Evolutionary conservation across 1,140 invertebrate species (phyloP).

Genomic region (Orussus abietinus): DNA sequence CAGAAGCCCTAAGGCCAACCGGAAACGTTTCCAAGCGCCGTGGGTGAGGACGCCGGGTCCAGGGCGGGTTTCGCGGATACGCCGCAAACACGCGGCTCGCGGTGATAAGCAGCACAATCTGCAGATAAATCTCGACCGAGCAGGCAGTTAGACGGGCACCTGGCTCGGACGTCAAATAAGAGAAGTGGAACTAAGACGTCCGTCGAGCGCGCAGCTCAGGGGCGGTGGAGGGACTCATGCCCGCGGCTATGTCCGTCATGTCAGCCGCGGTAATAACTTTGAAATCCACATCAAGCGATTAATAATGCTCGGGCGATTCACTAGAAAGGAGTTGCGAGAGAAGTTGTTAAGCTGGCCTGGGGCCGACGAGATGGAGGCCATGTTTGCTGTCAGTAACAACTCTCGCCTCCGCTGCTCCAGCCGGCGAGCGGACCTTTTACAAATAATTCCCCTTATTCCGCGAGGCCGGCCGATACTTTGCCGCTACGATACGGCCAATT

Average conservation of each 20-base stretch:
- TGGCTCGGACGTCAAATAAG: constrained; percentile 35
- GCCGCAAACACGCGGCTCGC: too few relatives aligned
- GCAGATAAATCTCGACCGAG: background rate
- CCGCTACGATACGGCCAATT: constrained; percentile 17
- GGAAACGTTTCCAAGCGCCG: too few relatives aligned
- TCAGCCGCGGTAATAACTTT: constrained; percentile 43
- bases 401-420: constrained; percentile 23
- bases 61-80: too few relatives aligned
- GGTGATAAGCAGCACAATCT: constrained; percentile 1
- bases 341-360: constrained; percentile 37
- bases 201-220: too few relatives aligned
- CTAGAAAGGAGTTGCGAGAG: constrained; percentile 37
- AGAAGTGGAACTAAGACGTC: constrained; percentile 6
- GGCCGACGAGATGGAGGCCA: constrained; percentile 32
- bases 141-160: constrained; percentile 20
- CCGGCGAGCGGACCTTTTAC: constrained; percentile 14
- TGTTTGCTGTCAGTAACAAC: constrained; percentile 46
- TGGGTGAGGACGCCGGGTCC: too few relatives aligned
- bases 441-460: constrained; percentile 9
- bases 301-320: constrained; percentile 42
- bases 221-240: constrained; percentile 19
- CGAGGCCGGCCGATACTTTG: constrained; percentile 7
- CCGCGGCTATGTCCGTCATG: constrained; percentile 32
- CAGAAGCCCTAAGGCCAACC: too few relatives aligned
- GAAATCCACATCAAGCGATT: constrained; percentile 46